Percentiles rank a stretch among this genome's conserved stretches.
These are phyloP conservation scores for Ploceus nigricollis DNA, from an alignment of 2,113 vertebrate species.

Conservation along the genomic window DNA sequence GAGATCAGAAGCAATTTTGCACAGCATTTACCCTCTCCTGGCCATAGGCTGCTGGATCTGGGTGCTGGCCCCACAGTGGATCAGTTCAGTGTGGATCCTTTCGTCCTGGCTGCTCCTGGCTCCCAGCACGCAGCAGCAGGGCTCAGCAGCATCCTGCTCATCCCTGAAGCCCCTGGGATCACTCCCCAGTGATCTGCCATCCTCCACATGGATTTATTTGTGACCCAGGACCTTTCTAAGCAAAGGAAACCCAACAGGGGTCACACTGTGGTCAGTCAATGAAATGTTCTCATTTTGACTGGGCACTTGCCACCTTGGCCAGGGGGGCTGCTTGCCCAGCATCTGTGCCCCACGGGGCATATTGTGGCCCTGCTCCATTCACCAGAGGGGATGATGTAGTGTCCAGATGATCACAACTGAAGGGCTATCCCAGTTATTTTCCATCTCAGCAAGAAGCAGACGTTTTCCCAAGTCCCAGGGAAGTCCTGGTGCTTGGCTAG, in stretches of 20 bases:
- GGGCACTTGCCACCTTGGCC: rapidly evolving
- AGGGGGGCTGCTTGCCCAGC: rapidly evolving
- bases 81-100: not conserved
- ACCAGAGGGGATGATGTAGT: too few species aligned
- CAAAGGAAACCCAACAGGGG: not conserved
- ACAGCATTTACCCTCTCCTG: rapidly evolving
- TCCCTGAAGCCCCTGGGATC: rapidly evolving
- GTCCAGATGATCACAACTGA: not conserved
- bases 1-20: not conserved
- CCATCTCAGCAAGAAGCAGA: not conserved
- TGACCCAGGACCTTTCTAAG: not conserved
- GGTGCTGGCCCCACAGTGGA: too few species aligned
- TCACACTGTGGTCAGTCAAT: not conserved
- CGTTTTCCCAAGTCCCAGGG: rapidly evolving
- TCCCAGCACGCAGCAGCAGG: not conserved
- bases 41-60: rapidly evolving
- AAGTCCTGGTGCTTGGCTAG: not conserved
- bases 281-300: not conserved
- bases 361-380: rapidly evolving
- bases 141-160: not conserved
- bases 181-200: not conserved
- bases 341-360: not conserved
- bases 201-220: not conserved
- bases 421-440: not conserved
- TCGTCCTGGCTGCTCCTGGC: not conserved